A percentile compares a stretch with the other conserved stretches of the same genome.
phyloP scores from a whole-genome alignment of 2,888 invertebrate species.

The Tinea semifulvella region DNA sequence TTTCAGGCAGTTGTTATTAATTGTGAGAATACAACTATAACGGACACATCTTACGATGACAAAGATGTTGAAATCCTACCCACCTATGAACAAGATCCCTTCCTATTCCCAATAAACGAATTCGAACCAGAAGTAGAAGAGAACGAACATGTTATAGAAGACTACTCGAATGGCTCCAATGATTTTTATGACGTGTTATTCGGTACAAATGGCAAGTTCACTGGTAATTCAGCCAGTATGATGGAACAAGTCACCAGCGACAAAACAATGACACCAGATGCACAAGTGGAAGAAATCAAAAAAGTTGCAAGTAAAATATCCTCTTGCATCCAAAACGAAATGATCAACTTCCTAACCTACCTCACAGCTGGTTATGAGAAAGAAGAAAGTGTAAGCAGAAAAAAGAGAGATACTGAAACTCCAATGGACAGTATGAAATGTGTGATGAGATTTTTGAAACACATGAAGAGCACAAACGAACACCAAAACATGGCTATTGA shows the following conservation, averaged over 20 bases:
- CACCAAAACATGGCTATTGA: constrained; percentile 58
- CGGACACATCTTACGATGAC: not conserved
- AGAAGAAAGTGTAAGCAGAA: constrained; percentile 31
- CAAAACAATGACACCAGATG: constrained; percentile 35
- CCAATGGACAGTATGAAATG: constrained; percentile 48
- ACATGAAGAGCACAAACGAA: constrained; percentile 53
- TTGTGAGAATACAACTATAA: not conserved
- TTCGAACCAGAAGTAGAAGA: constrained; percentile 22
- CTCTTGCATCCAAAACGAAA: constrained; percentile 39
- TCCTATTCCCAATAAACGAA: not conserved
- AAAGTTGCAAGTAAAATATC: constrained; percentile 42
- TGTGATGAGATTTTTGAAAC: constrained; percentile 45
- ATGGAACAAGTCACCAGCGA: constrained; percentile 41
- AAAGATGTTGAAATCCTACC: not conserved
- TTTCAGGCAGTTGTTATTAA: not conserved
- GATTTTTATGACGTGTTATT: constrained; percentile 42
- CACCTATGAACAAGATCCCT: not conserved
- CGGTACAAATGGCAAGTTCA: constrained; percentile 27
- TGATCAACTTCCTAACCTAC: constrained; percentile 39
- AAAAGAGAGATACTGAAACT: constrained; percentile 40
- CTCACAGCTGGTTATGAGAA: constrained; percentile 33
- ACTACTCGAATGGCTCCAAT: constrained; percentile 23
- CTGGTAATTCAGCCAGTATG: constrained; percentile 36
- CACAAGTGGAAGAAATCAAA: constrained; percentile 48
- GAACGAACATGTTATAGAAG: constrained; percentile 26